Base-by-base conservation (phyloP, 2,888 invertebrate species). In the Eupithecia tripunctaria region DNA sequence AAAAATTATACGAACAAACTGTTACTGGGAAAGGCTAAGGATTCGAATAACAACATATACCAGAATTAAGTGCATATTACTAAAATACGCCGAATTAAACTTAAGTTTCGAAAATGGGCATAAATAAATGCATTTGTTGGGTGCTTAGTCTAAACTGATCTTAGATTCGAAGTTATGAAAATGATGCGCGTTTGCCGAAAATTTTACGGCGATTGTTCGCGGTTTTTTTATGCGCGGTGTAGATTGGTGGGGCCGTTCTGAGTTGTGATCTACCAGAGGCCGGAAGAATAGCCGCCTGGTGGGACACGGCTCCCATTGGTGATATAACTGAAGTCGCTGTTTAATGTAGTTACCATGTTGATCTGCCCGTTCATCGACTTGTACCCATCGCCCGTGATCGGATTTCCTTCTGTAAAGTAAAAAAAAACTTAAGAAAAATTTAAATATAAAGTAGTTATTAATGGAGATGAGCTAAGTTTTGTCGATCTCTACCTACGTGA, bases 251-350 rank as follows among this genome's bases (percentile, higher is more conserved):
- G 80, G 75, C 73, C 79, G 70, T 81, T 77, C 75, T 76, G 75
- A 79, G 60, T 60, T 21, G 21, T 21, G 71, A 84, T 87, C 95
- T 96, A 96, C 96, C 96, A 96, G 79, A 96, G 95, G 79, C 96
- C 96, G 79, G 96, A 96, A 79, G 96, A 96, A 88, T 91, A 96
- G 67, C 96, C 96, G 82, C 96, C 96, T 68, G 96, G 96, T 68
- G 96, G 96, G 79, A 96, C 96, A 88, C 96, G 96, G 85, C 89
- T 92, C 84, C 95, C 95, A 76, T 88, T 86, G 80, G 90, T 89
- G 79, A 90, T 85, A 78, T 89, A 89, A 85, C 88, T 93, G 85
- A 87, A 25, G 4, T 41, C 88, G 78, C 93, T 93, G 83, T 90
- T 90, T 76, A 92, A 86, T 78, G 92, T 92, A 79, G 94, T 93